phyloP scores from a whole-genome alignment of 2,888 invertebrate species.

The Troglohyphantes excavatus region DNA sequence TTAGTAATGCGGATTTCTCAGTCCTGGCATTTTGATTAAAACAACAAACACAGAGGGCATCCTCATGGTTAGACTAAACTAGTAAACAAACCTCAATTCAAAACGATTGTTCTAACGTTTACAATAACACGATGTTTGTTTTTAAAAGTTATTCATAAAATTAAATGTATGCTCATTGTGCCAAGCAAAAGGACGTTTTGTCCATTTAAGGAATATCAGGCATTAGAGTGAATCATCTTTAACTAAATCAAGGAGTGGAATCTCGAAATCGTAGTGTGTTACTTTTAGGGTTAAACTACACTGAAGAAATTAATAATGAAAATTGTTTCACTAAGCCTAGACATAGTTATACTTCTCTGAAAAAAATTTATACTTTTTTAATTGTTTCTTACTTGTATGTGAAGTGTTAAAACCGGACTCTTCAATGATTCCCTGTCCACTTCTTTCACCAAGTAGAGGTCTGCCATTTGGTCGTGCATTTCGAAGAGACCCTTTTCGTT shows the following conservation, averaged over 20 bases:
- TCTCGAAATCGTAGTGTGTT: background rate
- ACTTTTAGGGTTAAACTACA: background rate
- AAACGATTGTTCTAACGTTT: too few species aligned
- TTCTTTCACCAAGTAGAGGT: constrained; percentile 89
- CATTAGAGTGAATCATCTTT: too few species aligned
- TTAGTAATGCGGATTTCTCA: too few species aligned
- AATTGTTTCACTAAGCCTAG: background rate
- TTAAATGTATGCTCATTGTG: too few species aligned
- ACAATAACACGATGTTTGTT: too few species aligned
- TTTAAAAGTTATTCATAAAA: too few species aligned
- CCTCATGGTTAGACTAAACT: too few species aligned
- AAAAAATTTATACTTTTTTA: background rate
- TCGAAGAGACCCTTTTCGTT: constrained; percentile 90
- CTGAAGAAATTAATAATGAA: background rate
- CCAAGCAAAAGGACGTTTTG: too few species aligned
- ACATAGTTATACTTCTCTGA: background rate
- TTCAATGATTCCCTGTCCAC: constrained; percentile 88
- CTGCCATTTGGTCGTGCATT: constrained; percentile 89
- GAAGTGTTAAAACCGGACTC: constrained; percentile 84
- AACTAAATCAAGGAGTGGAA: too few species aligned
- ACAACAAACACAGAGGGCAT: too few species aligned
- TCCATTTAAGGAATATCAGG: too few species aligned
- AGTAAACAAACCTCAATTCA: too few species aligned
- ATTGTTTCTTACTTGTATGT: constrained; percentile 82
- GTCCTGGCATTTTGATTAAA: background rate